These are phyloP conservation scores for Coilia nasus DNA, from an alignment of 2,797 vertebrate genomes.

Conservation along the genomic window DNA sequence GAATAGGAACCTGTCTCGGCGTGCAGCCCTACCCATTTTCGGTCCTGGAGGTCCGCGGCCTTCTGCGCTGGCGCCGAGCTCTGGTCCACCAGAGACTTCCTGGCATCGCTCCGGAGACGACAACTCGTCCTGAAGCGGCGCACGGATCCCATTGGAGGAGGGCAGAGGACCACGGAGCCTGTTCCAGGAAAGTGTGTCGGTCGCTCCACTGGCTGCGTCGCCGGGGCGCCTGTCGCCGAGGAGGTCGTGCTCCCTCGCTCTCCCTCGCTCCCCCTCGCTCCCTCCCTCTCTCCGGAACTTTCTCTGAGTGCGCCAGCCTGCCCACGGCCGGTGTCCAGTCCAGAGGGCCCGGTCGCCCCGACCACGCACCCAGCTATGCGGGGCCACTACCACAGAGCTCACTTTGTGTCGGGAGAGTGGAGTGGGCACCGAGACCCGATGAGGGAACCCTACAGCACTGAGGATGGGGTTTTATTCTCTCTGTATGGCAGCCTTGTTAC, in stretches of 20 bases:
- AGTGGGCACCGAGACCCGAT: conserved; percentile 41
- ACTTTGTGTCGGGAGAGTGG: conserved; percentile 45
- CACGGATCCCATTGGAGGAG: conserved; percentile 67
- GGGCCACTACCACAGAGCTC: conserved; percentile 34
- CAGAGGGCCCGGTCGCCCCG: conserved; percentile 26
- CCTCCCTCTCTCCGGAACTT: not conserved
- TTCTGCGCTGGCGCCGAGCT: conserved; percentile 38
- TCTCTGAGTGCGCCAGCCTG: conserved; percentile 30
- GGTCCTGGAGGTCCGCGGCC: not conserved
- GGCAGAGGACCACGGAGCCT: not conserved
- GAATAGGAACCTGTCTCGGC: conserved; percentile 29
- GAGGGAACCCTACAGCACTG: conserved; percentile 33
- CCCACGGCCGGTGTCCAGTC: conserved; percentile 27
- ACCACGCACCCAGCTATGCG: conserved; percentile 47
- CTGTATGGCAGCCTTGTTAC: not conserved
- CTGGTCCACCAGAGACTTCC: conserved; percentile 34
- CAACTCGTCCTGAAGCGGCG: conserved; percentile 70
- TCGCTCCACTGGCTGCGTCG: not conserved
- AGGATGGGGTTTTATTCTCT: conserved; percentile 29
- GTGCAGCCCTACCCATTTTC: conserved; percentile 23
- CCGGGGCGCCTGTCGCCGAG: not conserved
- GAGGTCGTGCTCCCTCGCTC: not conserved
- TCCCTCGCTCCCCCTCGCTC: conserved; percentile 23
- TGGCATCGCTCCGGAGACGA: conserved; percentile 26
- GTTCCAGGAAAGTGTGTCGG: not conserved